Evolutionary conservation across 2,888 invertebrate genomes (phyloP).

Genomic region (Volucella bombylans): DNA sequence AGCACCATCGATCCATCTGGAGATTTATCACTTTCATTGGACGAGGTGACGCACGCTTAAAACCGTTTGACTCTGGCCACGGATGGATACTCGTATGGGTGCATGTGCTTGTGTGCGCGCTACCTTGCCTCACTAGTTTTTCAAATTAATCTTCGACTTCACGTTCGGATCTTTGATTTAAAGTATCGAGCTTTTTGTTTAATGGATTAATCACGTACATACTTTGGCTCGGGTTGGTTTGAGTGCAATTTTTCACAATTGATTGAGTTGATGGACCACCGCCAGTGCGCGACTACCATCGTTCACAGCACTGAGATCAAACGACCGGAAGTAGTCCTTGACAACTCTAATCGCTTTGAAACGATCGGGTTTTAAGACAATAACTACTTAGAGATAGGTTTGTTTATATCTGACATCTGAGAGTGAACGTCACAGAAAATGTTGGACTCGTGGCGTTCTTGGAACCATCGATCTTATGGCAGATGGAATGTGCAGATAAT

Average conservation of each 20-base stretch:
- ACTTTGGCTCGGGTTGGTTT: conserved; percentile 1
- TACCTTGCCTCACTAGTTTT: conserved; percentile 10
- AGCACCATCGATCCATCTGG: conserved; percentile 40
- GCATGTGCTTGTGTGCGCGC: background rate
- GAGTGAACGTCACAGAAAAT: background rate
- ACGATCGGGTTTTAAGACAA: conserved; percentile 5
- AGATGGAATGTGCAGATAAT: conserved; percentile 28
- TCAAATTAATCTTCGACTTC: conserved; percentile 23
- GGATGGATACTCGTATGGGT: too few relatives aligned
- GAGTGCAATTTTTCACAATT: conserved; percentile 37
- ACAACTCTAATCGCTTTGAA: conserved; percentile 6
- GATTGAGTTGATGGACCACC: conserved; percentile 42
- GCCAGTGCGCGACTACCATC: background rate
- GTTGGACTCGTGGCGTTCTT: background rate
- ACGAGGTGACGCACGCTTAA: conserved; percentile 6
- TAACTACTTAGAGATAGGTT: conserved; percentile 25
- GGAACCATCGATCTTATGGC: background rate
- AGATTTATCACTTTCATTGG: conserved; percentile 48
- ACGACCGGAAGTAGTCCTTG: conserved; percentile 49
- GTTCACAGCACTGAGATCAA: background rate
- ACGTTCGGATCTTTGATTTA: background rate
- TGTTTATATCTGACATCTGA: conserved; percentile 20
- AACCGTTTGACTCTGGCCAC: background rate
- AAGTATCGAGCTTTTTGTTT: background rate
- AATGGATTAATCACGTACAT: conserved; percentile 42